Percentiles rank a stretch among this genome's conserved stretches.
These are phyloP conservation scores for Octopus sinensis DNA, from an alignment of 1,140 invertebrate species.

Conservation along the genomic window DNA sequence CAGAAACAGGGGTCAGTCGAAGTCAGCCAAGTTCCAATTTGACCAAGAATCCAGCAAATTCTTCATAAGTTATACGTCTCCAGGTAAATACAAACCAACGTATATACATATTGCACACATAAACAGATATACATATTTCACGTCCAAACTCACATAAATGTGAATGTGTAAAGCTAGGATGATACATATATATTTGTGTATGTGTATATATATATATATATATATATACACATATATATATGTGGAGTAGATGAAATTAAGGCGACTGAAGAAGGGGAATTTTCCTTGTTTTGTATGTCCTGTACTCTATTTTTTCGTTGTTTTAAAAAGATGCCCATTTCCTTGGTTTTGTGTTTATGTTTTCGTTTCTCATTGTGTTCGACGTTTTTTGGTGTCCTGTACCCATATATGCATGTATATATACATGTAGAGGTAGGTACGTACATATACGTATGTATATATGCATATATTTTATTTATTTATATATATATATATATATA, in stretches of 20 bases:
- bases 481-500: conserved; percentile 1
- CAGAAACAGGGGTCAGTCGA: neutral
- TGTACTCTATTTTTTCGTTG: too few relatives aligned
- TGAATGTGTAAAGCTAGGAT: neutral
- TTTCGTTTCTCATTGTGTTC: too few relatives aligned
- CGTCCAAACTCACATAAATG: neutral
- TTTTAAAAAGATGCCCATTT: too few relatives aligned
- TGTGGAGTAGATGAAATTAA: too few relatives aligned
- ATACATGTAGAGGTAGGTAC: neutral
- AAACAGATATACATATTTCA: neutral
- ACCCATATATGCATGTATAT: neutral
- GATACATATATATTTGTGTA: neutral
- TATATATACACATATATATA: neutral
- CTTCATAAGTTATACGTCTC: neutral
- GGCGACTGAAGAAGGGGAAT: too few relatives aligned
- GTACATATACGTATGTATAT: neutral
- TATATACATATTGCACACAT: neutral
- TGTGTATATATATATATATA: neutral
- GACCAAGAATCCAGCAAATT: neutral
- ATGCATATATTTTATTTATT: neutral
- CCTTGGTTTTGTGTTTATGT: too few relatives aligned
- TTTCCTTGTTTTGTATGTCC: too few relatives aligned
- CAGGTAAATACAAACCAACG: neutral
- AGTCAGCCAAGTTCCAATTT: neutral
- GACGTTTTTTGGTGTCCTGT: neutral